Evolutionary conservation across 2,113 vertebrate genomes (phyloP), one percentile per base, ranked within the genome.

Genomic region (Hemibagrus wyckioides): DNA sequence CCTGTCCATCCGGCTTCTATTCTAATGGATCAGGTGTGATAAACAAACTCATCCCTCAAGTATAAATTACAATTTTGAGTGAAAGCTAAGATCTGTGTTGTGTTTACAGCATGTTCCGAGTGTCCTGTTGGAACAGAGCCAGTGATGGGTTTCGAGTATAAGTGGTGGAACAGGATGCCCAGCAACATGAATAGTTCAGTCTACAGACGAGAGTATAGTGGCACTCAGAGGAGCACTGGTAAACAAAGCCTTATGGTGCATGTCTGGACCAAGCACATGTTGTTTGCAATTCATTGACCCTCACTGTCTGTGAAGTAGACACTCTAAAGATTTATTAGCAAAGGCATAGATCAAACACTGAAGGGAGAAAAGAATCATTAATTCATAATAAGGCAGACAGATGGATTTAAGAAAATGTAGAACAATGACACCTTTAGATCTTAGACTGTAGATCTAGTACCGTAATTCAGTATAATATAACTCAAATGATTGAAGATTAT

Each of bases 141-240:
- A 0, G 93, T 86, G 0, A 79, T 97, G 86, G 97, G 96, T 23
- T 96, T 97, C 54, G 97, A 99, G 91, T 99, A 99, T 94, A 99
- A 99, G 86, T 99, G 98, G 98, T 99, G 98, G 98, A 98, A 98
- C 89, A 95, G 19, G 0, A 93, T 99, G 93, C 98, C 98, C 10
- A 85, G 93, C 44, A 97, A 98, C 96, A 98, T 99, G 97, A 96
- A 94, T 92, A 99, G 95, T 0, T 94, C 94, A 0, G 94, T 97
- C 84, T 95, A 95, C 90, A 96, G 93, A 7, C 94, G 92, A 86
- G 93, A 95, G 90, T 97, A 94, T 92, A 96, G 96, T 0, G 93
- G 96, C 91, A 96, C 95, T 65, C 94, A 97, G 80, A 95, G 92
- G 71, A 95, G 90, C 90, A 95, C 95, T 88, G 98, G 98, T 99